Percentiles rank a stretch among this genome's conserved stretches.
These are phyloP conservation scores for Diplazon laetatorius DNA, from an alignment of 2,888 invertebrate species.

Conservation along the genomic window DNA sequence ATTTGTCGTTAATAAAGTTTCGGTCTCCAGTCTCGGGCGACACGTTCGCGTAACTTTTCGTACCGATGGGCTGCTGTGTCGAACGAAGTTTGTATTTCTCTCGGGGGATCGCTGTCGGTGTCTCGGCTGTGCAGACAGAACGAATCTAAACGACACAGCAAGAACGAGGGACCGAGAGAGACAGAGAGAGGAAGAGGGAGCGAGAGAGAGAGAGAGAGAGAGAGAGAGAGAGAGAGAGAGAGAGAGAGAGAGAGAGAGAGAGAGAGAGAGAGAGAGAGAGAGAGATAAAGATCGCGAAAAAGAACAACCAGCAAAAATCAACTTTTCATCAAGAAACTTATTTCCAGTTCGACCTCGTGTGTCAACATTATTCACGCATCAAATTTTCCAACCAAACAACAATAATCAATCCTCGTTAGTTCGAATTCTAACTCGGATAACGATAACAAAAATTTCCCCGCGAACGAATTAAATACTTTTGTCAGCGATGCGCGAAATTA, in stretches of 20 bases:
- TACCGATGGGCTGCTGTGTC: conserved; percentile 29
- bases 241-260: no score
- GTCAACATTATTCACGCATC: not conserved
- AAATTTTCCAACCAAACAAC: not conserved
- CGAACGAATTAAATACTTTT: not conserved
- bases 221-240: no score
- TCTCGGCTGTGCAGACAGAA: conserved; percentile 7
- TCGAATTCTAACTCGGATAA: not conserved
- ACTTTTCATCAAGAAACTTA: conserved; percentile 10
- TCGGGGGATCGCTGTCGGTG: conserved; percentile 41
- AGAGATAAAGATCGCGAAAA: no score
- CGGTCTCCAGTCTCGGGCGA: not conserved
- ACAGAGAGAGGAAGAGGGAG: no score
- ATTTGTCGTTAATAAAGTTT: conserved; percentile 58
- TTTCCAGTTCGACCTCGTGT: not conserved
- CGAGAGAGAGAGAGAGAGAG: no score
- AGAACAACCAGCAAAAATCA: conserved; percentile 15
- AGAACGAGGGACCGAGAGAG: not conserved
- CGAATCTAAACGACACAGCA: conserved; percentile 5
- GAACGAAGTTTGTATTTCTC: conserved; percentile 55
- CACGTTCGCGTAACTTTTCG: conserved; percentile 35
- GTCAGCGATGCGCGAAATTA: not conserved
- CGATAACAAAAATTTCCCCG: not conserved
- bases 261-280: no score
- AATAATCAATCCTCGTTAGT: conserved; percentile 14